Percentiles rank a stretch among this genome's conserved stretches.
phyloP scores from a whole-genome alignment of 1,140 invertebrate genomes.

The Lucilia sericata region DNA sequence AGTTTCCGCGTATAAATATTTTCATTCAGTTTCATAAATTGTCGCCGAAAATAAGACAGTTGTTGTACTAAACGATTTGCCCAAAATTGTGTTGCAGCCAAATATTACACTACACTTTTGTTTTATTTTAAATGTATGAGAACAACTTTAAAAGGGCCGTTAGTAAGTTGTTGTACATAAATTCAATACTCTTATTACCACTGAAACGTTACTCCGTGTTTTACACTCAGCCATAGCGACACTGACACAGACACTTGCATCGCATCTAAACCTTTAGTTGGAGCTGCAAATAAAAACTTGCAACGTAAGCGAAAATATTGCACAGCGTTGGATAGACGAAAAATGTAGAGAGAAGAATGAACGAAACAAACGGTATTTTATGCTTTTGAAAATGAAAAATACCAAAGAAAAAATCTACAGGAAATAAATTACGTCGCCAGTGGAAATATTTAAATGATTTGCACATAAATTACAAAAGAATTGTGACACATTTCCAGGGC shows the following conservation, averaged over 20 bases:
- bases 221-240: background rate
- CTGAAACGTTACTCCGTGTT: background rate
- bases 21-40: background rate
- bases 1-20: background rate
- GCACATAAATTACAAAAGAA: constrained; percentile 35
- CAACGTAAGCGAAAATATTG: constrained; percentile 24
- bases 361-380: constrained; percentile 29
- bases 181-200: constrained; percentile 5
- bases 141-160: background rate
- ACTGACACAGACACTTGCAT: background rate
- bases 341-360: background rate
- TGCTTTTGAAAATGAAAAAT: background rate
- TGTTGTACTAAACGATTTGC: background rate
- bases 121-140: constrained; percentile 15
- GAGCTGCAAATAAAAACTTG: constrained; percentile 24
- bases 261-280: constrained; percentile 1
- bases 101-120: background rate
- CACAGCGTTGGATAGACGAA: background rate
- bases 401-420: constrained; percentile 21
- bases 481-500: constrained; percentile 39
- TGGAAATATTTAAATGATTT: constrained; percentile 41
- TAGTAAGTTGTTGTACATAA: background rate
- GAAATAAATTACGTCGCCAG: constrained; percentile 38
- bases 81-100: background rate
- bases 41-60: background rate